Conservation (phyloP, 2,888 invertebrate genomes). For the Lobophora halterata region DNA sequence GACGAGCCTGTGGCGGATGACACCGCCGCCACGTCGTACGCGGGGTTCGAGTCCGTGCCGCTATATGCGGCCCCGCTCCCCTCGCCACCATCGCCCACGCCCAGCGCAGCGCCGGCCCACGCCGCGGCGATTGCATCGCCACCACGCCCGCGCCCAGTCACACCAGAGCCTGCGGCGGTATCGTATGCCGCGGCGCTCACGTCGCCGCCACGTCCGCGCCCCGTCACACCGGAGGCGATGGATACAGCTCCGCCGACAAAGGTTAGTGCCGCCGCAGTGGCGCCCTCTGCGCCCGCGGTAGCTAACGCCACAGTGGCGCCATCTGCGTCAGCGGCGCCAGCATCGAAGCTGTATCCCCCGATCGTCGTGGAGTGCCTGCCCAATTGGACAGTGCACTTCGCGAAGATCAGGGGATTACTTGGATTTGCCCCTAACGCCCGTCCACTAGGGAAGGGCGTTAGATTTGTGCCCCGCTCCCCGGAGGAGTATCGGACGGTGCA, state of each 20-base stretch:
- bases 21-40: too few relatives aligned
- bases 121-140: neutral
- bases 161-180: neutral
- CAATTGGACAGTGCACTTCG: too few relatives aligned
- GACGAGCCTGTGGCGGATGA: too few relatives aligned
- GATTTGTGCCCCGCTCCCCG: constrained; percentile 13
- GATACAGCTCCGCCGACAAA: too few relatives aligned
- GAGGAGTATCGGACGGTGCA: constrained; percentile 25
- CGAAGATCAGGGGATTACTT: too few relatives aligned
- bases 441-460: too few relatives aligned
- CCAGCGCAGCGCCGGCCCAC: neutral
- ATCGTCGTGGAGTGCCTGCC: constrained; percentile 30
- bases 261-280: too few relatives aligned
- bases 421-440: too few relatives aligned
- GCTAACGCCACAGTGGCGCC: neutral
- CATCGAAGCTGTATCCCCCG: constrained; percentile 1
- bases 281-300: too few relatives aligned
- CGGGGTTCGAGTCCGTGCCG: neutral
- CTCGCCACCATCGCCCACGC: neutral
- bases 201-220: neutral
- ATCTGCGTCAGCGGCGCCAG: neutral
- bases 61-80: too few relatives aligned
- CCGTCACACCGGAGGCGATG: too few relatives aligned
- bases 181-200: neutral
- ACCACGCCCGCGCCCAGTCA: neutral